These are phyloP conservation scores for Nematolebias whitei DNA, from an alignment of 2,113 vertebrate genomes.

Conservation along the genomic window DNA sequence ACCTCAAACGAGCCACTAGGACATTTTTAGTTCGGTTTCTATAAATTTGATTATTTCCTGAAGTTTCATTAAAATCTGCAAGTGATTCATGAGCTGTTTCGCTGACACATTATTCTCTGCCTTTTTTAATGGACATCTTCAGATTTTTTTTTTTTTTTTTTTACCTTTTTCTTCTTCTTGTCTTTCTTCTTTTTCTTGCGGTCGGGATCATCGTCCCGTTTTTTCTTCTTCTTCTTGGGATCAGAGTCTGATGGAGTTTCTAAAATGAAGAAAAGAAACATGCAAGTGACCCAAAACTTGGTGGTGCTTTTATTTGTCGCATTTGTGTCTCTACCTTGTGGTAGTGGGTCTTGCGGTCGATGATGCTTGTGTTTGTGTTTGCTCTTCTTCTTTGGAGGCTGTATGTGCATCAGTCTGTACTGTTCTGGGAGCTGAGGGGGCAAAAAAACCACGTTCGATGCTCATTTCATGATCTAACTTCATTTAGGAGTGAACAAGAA, in stretches of 20 bases:
- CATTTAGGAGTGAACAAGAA: too few relatives aligned
- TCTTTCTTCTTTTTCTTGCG: conserved; percentile 98
- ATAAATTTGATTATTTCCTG: too few relatives aligned
- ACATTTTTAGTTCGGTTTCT: too few relatives aligned
- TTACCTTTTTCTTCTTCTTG: conserved; percentile 98
- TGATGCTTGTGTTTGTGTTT: conserved; percentile 97
- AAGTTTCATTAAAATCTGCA: too few relatives aligned
- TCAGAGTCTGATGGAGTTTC: conserved; percentile 97
- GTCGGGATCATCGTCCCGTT: conserved; percentile 95
- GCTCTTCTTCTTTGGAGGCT: conserved; percentile 97
- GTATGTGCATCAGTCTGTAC: conserved; percentile 97
- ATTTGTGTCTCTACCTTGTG: conserved; percentile 85
- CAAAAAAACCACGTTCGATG: not conserved
- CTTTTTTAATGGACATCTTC: too few relatives aligned
- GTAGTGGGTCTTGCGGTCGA: conserved; percentile 91
- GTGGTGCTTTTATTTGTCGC: not conserved
- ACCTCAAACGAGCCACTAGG: too few relatives aligned
- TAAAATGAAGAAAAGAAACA: conserved; percentile 42
- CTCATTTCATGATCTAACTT: too few relatives aligned
- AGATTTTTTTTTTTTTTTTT: not conserved
- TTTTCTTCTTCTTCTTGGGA: conserved; percentile 99
- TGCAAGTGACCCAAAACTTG: conserved; percentile 5
- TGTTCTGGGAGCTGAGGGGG: conserved; percentile 89
- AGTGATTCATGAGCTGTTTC: too few relatives aligned
- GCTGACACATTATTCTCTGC: too few relatives aligned